Conservation (phyloP, 2,888 invertebrate genomes). For the Philonicus albiceps region DNA sequence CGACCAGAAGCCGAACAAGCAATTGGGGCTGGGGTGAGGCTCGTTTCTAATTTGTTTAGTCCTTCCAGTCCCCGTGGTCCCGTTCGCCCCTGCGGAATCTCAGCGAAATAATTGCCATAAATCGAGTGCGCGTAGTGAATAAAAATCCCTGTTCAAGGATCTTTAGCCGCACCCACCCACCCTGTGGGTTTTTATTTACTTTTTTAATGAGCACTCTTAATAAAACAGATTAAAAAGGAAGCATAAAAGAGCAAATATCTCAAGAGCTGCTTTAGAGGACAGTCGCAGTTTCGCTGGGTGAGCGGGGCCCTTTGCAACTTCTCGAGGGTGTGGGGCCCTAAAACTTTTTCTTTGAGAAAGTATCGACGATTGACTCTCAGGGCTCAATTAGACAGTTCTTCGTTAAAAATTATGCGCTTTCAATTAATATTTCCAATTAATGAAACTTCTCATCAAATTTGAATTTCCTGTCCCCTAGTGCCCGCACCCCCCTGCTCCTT, state of each 20-base stretch:
- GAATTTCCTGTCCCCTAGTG: not conserved
- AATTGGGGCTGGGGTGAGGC: not conserved
- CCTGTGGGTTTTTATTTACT: constrained; percentile 44
- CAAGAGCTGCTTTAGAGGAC: constrained; percentile 35
- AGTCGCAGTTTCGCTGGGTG: not conserved
- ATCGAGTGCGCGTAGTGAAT: constrained; percentile 47
- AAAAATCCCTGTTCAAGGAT: constrained; percentile 41
- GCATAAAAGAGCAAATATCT: constrained; percentile 47
- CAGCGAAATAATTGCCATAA: constrained; percentile 47
- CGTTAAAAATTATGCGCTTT: constrained; percentile 47
- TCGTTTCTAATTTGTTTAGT: constrained; percentile 46
- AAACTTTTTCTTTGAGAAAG: constrained; percentile 48
- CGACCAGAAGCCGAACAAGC: constrained; percentile 33
- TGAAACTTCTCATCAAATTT: constrained; percentile 11
- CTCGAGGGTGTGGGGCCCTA: not conserved
- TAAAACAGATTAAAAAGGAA: constrained; percentile 49
- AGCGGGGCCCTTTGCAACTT: not conserved
- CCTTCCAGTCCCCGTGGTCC: constrained; percentile 28
- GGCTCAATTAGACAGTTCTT: constrained; percentile 45
- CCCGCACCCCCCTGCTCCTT: not conserved
- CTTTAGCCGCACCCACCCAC: constrained; percentile 20
- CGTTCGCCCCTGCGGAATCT: not conserved
- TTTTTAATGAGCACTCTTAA: constrained; percentile 49
- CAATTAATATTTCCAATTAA: constrained; percentile 49
- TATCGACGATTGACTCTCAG: constrained; percentile 36